Evolutionary conservation across 2,797 vertebrate genomes (phyloP).

Genomic region (Spinus olivaceus): DNA sequence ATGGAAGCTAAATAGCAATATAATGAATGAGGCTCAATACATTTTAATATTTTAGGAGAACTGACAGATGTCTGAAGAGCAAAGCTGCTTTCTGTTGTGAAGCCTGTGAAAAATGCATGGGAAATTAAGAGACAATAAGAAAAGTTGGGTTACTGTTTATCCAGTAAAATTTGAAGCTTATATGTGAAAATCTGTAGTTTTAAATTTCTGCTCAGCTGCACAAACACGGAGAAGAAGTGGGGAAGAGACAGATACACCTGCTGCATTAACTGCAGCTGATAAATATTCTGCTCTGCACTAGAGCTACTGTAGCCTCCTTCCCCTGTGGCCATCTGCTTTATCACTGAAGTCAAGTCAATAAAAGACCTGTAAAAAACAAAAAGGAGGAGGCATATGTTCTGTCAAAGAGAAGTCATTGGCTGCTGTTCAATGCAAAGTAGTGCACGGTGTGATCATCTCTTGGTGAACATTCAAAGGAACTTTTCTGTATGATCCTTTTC

Average conservation of each 20-base stretch:
- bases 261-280: slow-evolving; percentile 3
- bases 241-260: slow-evolving; percentile 1
- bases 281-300: background rate
- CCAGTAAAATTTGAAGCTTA: background rate
- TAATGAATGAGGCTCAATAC: background rate
- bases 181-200: background rate
- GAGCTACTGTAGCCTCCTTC: background rate
- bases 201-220: background rate
- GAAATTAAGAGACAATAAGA: background rate
- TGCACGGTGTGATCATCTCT: background rate
- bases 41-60: background rate
- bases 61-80: background rate
- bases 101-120: background rate
- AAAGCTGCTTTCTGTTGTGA: background rate
- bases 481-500: slow-evolving; percentile 15
- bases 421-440: background rate
- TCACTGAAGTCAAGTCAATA: slow-evolving; percentile 40
- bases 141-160: background rate
- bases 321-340: slow-evolving; percentile 30
- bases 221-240: background rate
- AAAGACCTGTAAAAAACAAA: slow-evolving; percentile 16
- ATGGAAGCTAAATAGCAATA: background rate
- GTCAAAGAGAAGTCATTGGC: background rate
- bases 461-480: slow-evolving; percentile 22
- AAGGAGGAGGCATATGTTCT: background rate